phyloP scores from a whole-genome alignment of 2,113 vertebrate species.

The Chaenogobius annularis region DNA sequence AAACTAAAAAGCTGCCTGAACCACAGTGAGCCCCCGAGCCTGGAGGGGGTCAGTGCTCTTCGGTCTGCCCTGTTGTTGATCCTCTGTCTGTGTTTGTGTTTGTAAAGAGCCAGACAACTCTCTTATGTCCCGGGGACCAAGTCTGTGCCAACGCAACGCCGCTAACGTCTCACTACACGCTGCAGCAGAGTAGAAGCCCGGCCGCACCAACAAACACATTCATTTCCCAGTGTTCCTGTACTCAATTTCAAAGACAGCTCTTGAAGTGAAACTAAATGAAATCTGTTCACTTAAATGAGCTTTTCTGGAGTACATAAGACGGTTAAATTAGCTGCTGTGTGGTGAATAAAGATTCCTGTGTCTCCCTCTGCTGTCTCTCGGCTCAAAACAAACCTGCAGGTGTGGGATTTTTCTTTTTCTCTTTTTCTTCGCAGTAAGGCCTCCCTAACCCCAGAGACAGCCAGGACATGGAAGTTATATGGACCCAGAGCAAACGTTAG shows the following conservation, averaged over 20 bases:
- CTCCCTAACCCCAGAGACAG: neutral
- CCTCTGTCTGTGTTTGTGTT: conserved; percentile 48
- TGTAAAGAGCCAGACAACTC: conserved; percentile 57
- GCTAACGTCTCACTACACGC: conserved; percentile 59
- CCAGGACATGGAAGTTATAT: too few relatives aligned
- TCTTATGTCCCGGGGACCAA: conserved; percentile 68
- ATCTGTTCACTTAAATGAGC: too few relatives aligned
- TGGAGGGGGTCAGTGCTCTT: conserved; percentile 63
- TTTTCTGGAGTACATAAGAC: neutral
- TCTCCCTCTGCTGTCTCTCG: neutral
- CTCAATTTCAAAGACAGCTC: conserved; percentile 15
- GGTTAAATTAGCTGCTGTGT: neutral
- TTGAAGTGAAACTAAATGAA: conserved; percentile 25
- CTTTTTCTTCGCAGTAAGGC: neutral
- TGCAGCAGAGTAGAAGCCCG: conserved; percentile 51
- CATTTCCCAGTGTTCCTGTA: too few relatives aligned
- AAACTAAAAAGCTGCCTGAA: conserved; percentile 26
- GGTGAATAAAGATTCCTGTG: neutral
- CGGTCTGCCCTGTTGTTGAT: conserved; percentile 55
- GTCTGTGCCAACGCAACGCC: conserved; percentile 64
- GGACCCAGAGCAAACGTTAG: too few relatives aligned
- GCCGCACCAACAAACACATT: conserved; percentile 54
- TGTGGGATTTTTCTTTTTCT: neutral
- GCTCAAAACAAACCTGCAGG: neutral
- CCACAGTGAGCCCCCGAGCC: conserved; percentile 50